Conservation (phyloP, 1,140 invertebrate genomes). For the Octopus bimaculoides region DNA sequence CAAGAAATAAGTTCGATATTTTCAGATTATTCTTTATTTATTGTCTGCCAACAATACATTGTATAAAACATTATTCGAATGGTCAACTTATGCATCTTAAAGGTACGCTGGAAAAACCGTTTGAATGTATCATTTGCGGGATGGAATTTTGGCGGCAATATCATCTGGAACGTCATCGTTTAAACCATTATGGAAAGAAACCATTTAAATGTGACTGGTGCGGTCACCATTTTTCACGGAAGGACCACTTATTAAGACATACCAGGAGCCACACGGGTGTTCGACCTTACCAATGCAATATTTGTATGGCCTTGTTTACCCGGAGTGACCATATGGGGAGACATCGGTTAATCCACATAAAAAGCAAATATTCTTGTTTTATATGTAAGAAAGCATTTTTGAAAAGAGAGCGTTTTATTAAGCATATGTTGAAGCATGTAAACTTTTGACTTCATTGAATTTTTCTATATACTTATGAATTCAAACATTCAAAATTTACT, state of each 20-base stretch:
- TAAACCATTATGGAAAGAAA: constrained; percentile 66
- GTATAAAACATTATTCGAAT: too few species aligned
- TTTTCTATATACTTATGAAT: too few species aligned
- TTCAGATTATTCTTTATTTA: too few species aligned
- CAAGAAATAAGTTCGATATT: too few species aligned
- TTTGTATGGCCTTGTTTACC: constrained; percentile 3
- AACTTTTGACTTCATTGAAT: too few species aligned
- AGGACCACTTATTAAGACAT: constrained; percentile 16
- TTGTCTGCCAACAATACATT: too few species aligned
- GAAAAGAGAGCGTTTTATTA: neutral
- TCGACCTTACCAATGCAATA: constrained; percentile 46
- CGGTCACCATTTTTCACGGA: constrained; percentile 17
- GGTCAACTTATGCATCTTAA: constrained; percentile 43
- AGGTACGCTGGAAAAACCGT: constrained; percentile 82
- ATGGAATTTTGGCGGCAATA: constrained; percentile 68
- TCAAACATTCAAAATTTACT: too few species aligned
- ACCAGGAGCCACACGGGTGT: constrained; percentile 61
- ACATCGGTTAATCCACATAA: neutral
- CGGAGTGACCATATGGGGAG: neutral
- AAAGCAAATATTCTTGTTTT: neutral
- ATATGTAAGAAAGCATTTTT: neutral
- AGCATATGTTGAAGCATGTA: too few species aligned
- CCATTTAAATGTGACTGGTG: constrained; percentile 61
- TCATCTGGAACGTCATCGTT: constrained; percentile 66
- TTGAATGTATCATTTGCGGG: constrained; percentile 83